Base-by-base conservation (phyloP, 2,888 invertebrate species). In the Bugula neritina region DNA sequence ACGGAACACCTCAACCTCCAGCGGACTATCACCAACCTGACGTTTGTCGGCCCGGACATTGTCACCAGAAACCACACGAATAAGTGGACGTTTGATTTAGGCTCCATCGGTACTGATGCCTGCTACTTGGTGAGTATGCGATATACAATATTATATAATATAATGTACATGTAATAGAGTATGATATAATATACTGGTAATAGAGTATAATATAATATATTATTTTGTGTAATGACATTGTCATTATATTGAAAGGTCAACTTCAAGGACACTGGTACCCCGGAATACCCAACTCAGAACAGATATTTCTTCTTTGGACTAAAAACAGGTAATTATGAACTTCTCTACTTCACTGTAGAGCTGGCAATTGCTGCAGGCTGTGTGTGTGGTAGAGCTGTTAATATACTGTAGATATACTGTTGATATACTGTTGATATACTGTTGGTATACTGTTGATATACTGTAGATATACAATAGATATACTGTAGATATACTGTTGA, bases 71-170 rank as follows among this genome's bases (percentile, higher is more conserved):
- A 70, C 52, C 17, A 29, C 27, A 70, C 43, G 13, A n/a, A 23
- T n/a, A 2, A 10, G 35, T 70, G 23, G 29, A 43, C 43, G 43
- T n/a, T 70, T 23, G 5, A 31, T 23, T 27, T 70, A 21, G 70
- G 70, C 10, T 27, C 27, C 31, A 17, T 70, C 2, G 70, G 70
- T 5, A 70, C 70, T 35, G 70, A 70, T 52, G 70, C 70, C 29
- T 70, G 70, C 29, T 70, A 70, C 52, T 10, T 70, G 5, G 70
- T 70, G 25, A 27, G 54, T 35, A 55, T 5, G n/a, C n/a, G n/a
- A n/a, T n/a, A n/a, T n/a, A n/a, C n/a, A n/a, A n/a, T n/a, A n/a
- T n/a, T n/a, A n/a, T n/a, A n/a, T n/a, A n/a, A n/a, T n/a, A n/a
- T n/a, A n/a, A n/a, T n/a, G n/a, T n/a, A n/a, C n/a, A n/a, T n/a